Evolutionary conservation across 2,888 invertebrate genomes (phyloP).

Genomic region (Aspidiotus rigidus): DNA sequence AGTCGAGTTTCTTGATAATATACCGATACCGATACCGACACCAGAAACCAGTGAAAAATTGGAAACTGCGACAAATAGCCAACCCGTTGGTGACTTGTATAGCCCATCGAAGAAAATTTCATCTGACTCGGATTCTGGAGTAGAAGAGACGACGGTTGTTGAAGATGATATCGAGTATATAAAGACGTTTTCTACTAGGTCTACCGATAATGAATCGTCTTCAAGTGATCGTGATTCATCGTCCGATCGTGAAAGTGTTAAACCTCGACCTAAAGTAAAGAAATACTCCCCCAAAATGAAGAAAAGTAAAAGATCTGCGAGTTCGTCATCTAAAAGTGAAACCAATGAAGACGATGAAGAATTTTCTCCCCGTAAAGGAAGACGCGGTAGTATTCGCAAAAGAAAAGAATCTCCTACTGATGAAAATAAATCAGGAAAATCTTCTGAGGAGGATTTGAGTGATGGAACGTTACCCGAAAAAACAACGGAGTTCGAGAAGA

Average conservation of each 20-base stretch:
- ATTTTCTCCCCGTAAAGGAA: too few relatives aligned
- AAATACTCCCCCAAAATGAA: neutral
- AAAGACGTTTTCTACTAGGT: neutral
- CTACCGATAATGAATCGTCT: constrained; percentile 1
- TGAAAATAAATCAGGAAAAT: neutral
- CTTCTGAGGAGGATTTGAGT: neutral
- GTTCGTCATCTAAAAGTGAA: neutral
- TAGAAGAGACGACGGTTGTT: too few relatives aligned
- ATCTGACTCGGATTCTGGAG: constrained; percentile 11
- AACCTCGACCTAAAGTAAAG: too few relatives aligned
- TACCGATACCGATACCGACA: constrained; percentile 18
- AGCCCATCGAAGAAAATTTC: constrained; percentile 13
- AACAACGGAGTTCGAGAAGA: neutral
- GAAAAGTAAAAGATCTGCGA: neutral
- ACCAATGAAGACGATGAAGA: neutral
- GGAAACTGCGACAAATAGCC: neutral
- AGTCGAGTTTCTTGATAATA: constrained; percentile 12
- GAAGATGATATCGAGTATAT: neutral
- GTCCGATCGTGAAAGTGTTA: neutral
- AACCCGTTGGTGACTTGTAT: constrained; percentile 5
- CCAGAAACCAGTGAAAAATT: neutral
- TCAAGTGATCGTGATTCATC: constrained; percentile 1
- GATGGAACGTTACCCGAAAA: neutral
- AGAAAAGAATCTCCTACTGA: neutral
- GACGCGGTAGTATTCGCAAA: neutral